Evolutionary conservation across 1,140 invertebrate genomes (phyloP), one percentile per base, ranked within the genome.

Genomic region (Lordiphosa stackelbergi): DNA sequence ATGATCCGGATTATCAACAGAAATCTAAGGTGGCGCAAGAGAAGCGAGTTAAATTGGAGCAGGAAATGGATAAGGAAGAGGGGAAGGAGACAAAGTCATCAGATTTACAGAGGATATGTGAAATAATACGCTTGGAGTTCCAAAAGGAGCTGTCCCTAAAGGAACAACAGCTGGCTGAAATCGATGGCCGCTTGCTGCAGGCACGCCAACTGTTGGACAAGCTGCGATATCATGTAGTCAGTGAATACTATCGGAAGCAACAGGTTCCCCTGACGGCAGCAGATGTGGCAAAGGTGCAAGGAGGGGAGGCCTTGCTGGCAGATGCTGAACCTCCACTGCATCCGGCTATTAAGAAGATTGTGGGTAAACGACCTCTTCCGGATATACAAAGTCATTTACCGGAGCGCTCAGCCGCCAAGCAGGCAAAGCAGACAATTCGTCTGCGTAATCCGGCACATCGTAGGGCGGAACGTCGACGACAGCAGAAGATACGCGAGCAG

Each of bases 341-440:
- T 88, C 93, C 93, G 1, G 93, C 94, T 0, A 86, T 95, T 1
- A 92, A 92, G 48, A 91, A 92, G 61, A 86, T 93, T 1, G 87
- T 94, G 2, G 92, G 92, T 28, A 89, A 92, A 85, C 88, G 88
- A 54, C 75, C 90, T 0, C 28, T 58, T 4, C 54, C 35, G 36
- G 22, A 55, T 9, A 65, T 83, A 72, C 88, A 16, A 83, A 88
- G 60, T 43, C 89, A 8, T 77, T 88, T 37, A 83, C 87, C 87
- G 10, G 88, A 88, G 3, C 87, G 90, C 53, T 88, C 88, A 47
- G 89, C 88, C 46, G 74, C 83, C 3, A 87, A 89, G 53, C 86
- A 86, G 9, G 87, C 90, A 0, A 89, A 88, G 58, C 61, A 88
- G 12, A 89, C 87, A 4, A 78, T 87, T 0, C 85, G 88, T 0